Percentiles rank a stretch among this genome's conserved stretches.
These are phyloP conservation scores for Plagiodera versicolora DNA, from an alignment of 2,888 invertebrate genomes.

Conservation along the genomic window DNA sequence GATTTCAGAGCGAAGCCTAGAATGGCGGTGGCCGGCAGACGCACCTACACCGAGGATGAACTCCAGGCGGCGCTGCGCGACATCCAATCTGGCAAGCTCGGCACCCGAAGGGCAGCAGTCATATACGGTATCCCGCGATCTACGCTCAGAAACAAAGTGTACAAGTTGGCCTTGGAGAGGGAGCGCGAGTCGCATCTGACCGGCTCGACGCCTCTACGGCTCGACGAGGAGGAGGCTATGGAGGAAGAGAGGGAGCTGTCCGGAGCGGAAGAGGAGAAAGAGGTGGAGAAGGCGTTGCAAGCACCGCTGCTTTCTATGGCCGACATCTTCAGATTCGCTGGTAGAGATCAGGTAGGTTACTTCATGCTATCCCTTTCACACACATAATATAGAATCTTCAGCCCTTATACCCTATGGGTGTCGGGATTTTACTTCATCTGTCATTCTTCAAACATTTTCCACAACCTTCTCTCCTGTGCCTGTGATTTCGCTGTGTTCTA, in stretches of 20 bases:
- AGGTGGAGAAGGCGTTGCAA: slow-evolving; percentile 62
- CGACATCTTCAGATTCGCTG: slow-evolving; percentile 62
- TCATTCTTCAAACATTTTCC: too few relatives aligned
- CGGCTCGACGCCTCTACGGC: slow-evolving; percentile 46
- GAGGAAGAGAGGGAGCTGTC: slow-evolving; percentile 63
- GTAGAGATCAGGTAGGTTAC: slow-evolving; percentile 54
- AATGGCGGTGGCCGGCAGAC: slow-evolving; percentile 67
- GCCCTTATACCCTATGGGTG: too few relatives aligned
- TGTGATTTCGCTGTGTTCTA: too few relatives aligned
- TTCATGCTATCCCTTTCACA: too few relatives aligned
- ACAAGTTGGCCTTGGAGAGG: slow-evolving; percentile 76
- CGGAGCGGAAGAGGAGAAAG: slow-evolving; percentile 63
- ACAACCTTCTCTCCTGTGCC: too few relatives aligned
- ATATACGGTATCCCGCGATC: slow-evolving; percentile 94
- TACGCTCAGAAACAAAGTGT: slow-evolving; percentile 93
- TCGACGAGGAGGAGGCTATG: slow-evolving; percentile 59
- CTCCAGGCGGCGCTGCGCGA: slow-evolving; percentile 91
- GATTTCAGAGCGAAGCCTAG: slow-evolving; percentile 70
- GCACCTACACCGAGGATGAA: slow-evolving; percentile 94
- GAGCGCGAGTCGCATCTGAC: slow-evolving; percentile 67
- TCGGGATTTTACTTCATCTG: too few relatives aligned
- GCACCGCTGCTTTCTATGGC: slow-evolving; percentile 62
- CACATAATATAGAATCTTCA: not conserved
- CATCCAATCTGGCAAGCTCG: slow-evolving; percentile 89
- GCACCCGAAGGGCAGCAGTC: slow-evolving; percentile 90